Conservation (phyloP, 2,888 invertebrate genomes). For the Odontocerum albicorne region DNA sequence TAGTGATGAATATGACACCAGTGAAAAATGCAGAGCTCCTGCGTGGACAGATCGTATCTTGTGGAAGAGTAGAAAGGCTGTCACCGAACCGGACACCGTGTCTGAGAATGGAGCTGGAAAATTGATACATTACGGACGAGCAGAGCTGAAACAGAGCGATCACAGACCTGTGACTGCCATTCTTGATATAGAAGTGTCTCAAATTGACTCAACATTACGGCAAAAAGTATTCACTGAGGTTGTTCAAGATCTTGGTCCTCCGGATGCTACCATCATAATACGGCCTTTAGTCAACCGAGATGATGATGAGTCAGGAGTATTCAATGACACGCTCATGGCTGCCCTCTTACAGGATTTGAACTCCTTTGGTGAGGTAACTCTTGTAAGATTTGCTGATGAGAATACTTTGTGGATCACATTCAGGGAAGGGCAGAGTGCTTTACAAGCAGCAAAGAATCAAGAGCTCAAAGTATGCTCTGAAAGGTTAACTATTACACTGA, state of each 20-base stretch:
- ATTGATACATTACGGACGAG: conserved; percentile 85
- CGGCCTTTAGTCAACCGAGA: conserved; percentile 55
- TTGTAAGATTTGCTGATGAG: conserved; percentile 86
- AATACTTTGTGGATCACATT: conserved; percentile 89
- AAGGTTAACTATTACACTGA: conserved; percentile 70
- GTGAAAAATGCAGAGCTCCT: conserved; percentile 95
- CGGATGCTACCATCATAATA: conserved; percentile 91
- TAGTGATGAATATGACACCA: conserved; percentile 98
- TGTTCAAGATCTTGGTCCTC: conserved; percentile 86
- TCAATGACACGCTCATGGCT: conserved; percentile 80
- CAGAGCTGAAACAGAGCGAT: conserved; percentile 96
- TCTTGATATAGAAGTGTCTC: conserved; percentile 83
- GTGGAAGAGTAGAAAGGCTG: conserved; percentile 81
- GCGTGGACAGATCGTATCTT: conserved; percentile 99
- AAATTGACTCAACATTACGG: conserved; percentile 75
- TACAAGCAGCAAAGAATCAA: conserved; percentile 67
- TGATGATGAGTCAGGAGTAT: conserved; percentile 61
- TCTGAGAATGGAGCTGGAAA: conserved; percentile 76
- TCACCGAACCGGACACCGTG: conserved; percentile 66
- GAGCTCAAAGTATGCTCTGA: conserved; percentile 66
- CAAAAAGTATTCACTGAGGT: conserved; percentile 83
- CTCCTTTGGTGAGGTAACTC: conserved; percentile 85
- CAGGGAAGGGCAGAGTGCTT: conserved; percentile 84
- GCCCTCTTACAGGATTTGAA: conserved; percentile 78
- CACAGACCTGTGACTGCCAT: conserved; percentile 95